Evolutionary conservation across 1,140 invertebrate species (phyloP), one percentile per base, ranked within the genome.

Genomic region (Spodoptera frugiperda): DNA sequence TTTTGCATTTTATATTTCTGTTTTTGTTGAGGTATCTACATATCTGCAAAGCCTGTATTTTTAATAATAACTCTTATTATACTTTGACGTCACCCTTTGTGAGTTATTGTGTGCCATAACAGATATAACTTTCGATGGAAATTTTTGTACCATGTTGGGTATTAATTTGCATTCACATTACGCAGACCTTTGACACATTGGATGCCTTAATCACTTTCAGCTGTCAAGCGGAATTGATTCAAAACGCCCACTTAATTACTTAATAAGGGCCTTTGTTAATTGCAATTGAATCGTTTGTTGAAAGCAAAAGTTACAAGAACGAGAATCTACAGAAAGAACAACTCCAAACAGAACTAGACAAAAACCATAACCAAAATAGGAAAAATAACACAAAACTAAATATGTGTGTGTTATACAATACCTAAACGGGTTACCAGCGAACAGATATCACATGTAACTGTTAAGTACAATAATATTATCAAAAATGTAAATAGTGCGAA

Each of bases 151-250:
- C 5, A 39, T 39, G 6, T 39, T 39, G 2, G 8, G 33, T 8
- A 39, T 39, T 39, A 39, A 53, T 53, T 19, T 15, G n/a, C 5
- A 53, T 61, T 17, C 11, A 44, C 4, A 61, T 61, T 44, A 61
- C 2, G 33, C 57, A 61, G n/a, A 12, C 14, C 19, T 55, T 55
- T 55, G 53, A 17, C 57, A 39, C 33, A 61, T 61, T 30, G 57
- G 57, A 44, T 39, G 33, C 57, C 9, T 44, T 61, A 44, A 61
- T 61, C 33, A n/a, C 33, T 61, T 39, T 61, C 59, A 44, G 59
- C 59, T 63, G 59, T 63, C 59, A 63, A 44, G 2, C 33, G 33
- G 19, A 63, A 63, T 63, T 63, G 33, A 44, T 63, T 63, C 59
- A 63, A 44, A 44, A 63, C 59, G 17, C 15, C 59, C 57, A 12